Conservation (phyloP, 2,888 invertebrate genomes). For the Drosophila sordidula region DNA sequence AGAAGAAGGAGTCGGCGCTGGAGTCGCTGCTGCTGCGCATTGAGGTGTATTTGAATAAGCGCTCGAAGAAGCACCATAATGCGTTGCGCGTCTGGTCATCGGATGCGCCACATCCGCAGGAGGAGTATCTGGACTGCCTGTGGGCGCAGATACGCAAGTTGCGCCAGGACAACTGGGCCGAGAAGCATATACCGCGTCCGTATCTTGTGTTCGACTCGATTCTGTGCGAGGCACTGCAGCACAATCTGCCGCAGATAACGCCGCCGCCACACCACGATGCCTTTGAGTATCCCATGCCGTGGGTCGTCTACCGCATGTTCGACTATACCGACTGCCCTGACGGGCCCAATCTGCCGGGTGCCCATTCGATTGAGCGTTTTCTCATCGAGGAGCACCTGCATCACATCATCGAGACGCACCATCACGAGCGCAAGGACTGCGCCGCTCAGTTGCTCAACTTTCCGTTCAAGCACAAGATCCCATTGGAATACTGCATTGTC, state of each 20-base stretch:
- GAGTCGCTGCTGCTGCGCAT: conserved; percentile 95
- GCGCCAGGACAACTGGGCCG: conserved; percentile 97
- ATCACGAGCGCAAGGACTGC: conserved; percentile 96
- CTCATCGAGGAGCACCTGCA: conserved; percentile 98
- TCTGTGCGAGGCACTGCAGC: conserved; percentile 97
- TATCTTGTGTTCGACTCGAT: conserved; percentile 98
- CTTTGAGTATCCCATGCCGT: conserved; percentile 96
- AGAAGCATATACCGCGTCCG: conserved; percentile 97
- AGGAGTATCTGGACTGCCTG: conserved; percentile 97
- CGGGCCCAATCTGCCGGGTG: conserved; percentile 95
- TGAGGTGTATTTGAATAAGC: conserved; percentile 95
- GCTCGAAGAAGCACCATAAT: conserved; percentile 96
- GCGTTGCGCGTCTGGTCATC: conserved; percentile 97
- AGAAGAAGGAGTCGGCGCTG: conserved; percentile 97
- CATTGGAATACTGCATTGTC: conserved; percentile 98
- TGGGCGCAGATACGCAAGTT: conserved; percentile 98
- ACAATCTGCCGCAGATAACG: conserved; percentile 95
- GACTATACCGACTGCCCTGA: conserved; percentile 99
- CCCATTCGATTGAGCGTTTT: conserved; percentile 98
- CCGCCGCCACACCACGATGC: conserved; percentile 97
- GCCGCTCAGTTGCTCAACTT: conserved; percentile 96
- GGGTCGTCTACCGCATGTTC: conserved; percentile 98
- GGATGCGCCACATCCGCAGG: conserved; percentile 98
- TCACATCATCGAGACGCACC: conserved; percentile 95
- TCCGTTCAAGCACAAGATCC: conserved; percentile 96